Evolutionary conservation across 2,113 vertebrate genomes (phyloP), one percentile per base, ranked within the genome.

Genomic region (Notiomystis cincta): DNA sequence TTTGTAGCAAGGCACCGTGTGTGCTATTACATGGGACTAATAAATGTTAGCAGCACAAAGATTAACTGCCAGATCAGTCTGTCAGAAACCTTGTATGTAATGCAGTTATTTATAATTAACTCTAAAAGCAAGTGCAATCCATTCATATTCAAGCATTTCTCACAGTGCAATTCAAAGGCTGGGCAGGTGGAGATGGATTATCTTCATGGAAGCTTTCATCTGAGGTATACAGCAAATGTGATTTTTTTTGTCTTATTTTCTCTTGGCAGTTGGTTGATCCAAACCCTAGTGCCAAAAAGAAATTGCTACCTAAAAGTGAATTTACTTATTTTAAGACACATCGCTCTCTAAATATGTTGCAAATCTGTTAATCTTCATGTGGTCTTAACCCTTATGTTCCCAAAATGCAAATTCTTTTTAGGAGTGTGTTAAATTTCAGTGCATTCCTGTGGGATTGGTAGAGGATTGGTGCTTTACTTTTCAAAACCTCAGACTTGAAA

Each of bases 71-170:
- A 42, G 86, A 77, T 94, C 76, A 60, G 69, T 88, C 71, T 93
- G 82, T 91, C 94, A 97, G 70, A 60, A 95, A 38, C 73, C 27
- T 35, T 58, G 33, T 64, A 19, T 78, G 48, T 88, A 95, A 91
- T 73, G 58, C 57, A 81, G 81, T 94, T 96, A 97, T 70, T 93
- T 89, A 95, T 96, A 97, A 96, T 82, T 96, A 96, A 93, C 60
- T 96, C 42, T 91, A 88, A 95, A 96, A 96, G 93, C 78, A 73
- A 88, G 27, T 81, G 81, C 82, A 64, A 79, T 85, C 60, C 80
- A n/a, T 86, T 96, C 64, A 40, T 20, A 27, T 86, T 90, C 81
- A 79, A 40, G 44, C 37, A 30, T 84, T 92, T 93, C 60, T 85
- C 15, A 37, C 23, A 40, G 69, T 65, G 58, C 58, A 80, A 4